Evolutionary conservation across 2,797 vertebrate genomes (phyloP).

Genomic region (Poeciliopsis paucimaculata): DNA sequence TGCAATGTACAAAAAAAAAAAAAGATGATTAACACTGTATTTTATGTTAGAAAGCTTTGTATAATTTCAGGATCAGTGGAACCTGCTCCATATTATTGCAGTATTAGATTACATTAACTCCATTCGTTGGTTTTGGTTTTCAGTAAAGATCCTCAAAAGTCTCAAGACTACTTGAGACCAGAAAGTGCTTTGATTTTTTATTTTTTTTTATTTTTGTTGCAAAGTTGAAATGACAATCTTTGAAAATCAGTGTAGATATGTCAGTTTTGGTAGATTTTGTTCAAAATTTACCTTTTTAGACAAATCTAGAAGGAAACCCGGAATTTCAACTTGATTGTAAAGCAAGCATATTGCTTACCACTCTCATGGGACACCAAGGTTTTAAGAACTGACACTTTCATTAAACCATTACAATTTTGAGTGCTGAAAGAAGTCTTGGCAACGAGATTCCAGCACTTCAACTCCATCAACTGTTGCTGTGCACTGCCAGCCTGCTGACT

Average conservation of each 20-base stretch:
- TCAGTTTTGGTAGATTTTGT: neutral
- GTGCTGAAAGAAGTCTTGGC: neutral
- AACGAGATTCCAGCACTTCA: no score
- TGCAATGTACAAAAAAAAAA: conserved; percentile 14
- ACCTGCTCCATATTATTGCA: neutral
- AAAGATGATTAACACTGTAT: conserved; percentile 11
- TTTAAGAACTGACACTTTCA: neutral
- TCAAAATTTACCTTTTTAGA: neutral
- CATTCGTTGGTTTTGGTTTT: neutral
- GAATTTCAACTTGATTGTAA: neutral
- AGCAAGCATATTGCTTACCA: neutral
- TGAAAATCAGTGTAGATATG: neutral
- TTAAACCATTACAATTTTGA: neutral
- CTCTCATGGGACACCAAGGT: neutral
- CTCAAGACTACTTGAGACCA: neutral
- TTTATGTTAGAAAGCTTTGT: conserved; percentile 31
- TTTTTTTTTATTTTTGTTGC: neutral
- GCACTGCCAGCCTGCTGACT: no score
- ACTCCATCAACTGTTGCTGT: no score
- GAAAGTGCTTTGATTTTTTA: neutral
- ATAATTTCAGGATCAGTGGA: neutral
- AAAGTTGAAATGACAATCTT: neutral
- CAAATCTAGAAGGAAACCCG: neutral
- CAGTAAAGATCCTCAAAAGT: neutral
- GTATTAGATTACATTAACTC: neutral